Conservation (phyloP, 2,888 invertebrate species). For the Micoletzkya japonica region DNA sequence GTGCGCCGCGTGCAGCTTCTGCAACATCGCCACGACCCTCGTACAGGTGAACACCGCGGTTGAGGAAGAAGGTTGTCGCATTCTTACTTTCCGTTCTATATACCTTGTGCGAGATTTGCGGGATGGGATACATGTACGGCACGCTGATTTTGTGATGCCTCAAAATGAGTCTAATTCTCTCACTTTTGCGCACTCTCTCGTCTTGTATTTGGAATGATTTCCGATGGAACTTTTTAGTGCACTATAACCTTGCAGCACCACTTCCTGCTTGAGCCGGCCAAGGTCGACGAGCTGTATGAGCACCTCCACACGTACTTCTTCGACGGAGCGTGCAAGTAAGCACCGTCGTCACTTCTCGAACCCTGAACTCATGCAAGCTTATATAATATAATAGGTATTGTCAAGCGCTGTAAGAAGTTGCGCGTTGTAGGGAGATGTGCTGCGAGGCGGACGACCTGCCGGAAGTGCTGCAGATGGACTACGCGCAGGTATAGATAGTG, state of each 20-base stretch:
- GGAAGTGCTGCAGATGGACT: slow-evolving; percentile 9
- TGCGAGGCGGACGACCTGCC: background rate
- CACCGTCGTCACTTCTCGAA: background rate
- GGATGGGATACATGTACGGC: too few relatives aligned
- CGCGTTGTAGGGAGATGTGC: slow-evolving; percentile 15
- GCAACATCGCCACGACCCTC: slow-evolving; percentile 14
- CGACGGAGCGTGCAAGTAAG: slow-evolving; percentile 14
- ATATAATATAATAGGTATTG: too few relatives aligned
- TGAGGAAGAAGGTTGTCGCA: too few relatives aligned
- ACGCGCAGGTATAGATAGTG: slow-evolving; percentile 11
- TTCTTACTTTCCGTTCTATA: too few relatives aligned
- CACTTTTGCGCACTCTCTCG: too few relatives aligned
- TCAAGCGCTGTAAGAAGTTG: background rate
- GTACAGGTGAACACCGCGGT: too few relatives aligned
- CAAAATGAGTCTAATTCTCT: too few relatives aligned
- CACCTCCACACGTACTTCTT: slow-evolving; percentile 9
- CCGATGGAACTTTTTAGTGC: too few relatives aligned
- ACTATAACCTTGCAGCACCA: slow-evolving; percentile 27
- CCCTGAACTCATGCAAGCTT: background rate
- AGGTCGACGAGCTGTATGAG: background rate
- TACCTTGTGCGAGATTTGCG: too few relatives aligned
- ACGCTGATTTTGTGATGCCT: too few relatives aligned
- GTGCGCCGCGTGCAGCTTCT: slow-evolving; percentile 23
- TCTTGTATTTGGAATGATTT: too few relatives aligned
- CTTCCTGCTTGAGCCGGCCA: slow-evolving; percentile 15